Percentiles rank a stretch among this genome's conserved stretches.
These are phyloP conservation scores for Pyrgus malvae DNA, from an alignment of 2,888 invertebrate genomes.

Conservation along the genomic window DNA sequence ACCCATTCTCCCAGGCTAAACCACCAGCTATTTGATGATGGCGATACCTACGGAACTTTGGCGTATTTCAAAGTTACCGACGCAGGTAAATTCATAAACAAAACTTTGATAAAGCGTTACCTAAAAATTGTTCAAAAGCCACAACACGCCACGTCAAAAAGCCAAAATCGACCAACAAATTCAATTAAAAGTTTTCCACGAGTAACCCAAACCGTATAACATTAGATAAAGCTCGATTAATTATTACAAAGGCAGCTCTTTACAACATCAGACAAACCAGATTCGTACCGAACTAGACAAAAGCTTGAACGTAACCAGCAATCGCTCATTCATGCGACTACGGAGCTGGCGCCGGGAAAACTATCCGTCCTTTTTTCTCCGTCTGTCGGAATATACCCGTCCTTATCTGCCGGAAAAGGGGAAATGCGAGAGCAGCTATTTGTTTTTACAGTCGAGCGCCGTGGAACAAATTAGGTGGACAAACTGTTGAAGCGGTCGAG, in stretches of 20 bases:
- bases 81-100: conserved; percentile 45
- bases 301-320: conserved; percentile 68
- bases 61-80: conserved; percentile 25
- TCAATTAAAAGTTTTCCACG: conserved; percentile 75
- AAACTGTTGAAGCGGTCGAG: conserved; percentile 78
- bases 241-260: conserved; percentile 74
- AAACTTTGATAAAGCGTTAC: conserved; percentile 49
- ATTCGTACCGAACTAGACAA: conserved; percentile 66
- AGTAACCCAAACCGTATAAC: conserved; percentile 65
- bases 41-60: not conserved
- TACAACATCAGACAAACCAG: conserved; percentile 67
- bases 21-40: not conserved
- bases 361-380: conserved; percentile 60
- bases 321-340: conserved; percentile 68
- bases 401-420: conserved; percentile 63
- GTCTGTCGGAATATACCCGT: conserved; percentile 60
- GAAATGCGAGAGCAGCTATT: conserved; percentile 73
- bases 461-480: conserved; percentile 81
- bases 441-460: conserved; percentile 79
- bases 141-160: conserved; percentile 63
- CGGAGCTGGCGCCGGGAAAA: conserved; percentile 55
- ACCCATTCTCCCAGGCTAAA: no score
- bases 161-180: conserved; percentile 69
- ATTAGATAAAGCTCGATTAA: conserved; percentile 73
- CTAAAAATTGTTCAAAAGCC: conserved; percentile 60